These are phyloP conservation scores for Drosophila kepulauana DNA, from an alignment of 1,140 invertebrate genomes.

Conservation along the genomic window DNA sequence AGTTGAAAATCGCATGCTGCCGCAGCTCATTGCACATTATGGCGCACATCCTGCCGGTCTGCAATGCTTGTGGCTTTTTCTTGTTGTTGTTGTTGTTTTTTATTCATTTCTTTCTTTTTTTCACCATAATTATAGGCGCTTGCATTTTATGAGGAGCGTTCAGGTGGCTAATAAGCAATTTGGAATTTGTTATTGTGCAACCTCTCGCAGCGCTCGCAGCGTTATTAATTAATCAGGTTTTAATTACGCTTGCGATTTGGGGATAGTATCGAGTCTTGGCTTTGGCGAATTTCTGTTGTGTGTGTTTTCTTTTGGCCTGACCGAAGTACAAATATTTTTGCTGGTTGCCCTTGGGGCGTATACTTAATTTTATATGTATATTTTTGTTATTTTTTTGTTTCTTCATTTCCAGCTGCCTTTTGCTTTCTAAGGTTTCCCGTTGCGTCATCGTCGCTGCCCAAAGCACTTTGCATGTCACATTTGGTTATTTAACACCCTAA, in stretches of 20 bases:
- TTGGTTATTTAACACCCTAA: slow-evolving; percentile 31
- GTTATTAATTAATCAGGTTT: slow-evolving; percentile 39
- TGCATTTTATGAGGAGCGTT: slow-evolving; percentile 28
- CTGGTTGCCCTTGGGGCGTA: slow-evolving; percentile 42
- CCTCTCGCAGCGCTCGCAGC: slow-evolving; percentile 18
- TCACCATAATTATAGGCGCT: slow-evolving; percentile 37
- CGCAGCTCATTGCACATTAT: slow-evolving; percentile 58
- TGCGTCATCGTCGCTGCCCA: slow-evolving; percentile 46
- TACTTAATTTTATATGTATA: slow-evolving; percentile 40
- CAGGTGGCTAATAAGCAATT: slow-evolving; percentile 47
- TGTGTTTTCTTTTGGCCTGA: slow-evolving; percentile 18
- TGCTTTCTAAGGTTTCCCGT: slow-evolving; percentile 54
- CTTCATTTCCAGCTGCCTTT: slow-evolving; percentile 18
- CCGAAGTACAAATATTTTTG: slow-evolving; percentile 39
- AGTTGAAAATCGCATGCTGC: slow-evolving; percentile 48
- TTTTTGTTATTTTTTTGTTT: slow-evolving; percentile 8
- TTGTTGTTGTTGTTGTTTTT: slow-evolving; percentile 12
- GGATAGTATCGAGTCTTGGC: background rate
- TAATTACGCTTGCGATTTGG: slow-evolving; percentile 38
- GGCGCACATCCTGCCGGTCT: slow-evolving; percentile 50
- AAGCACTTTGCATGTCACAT: slow-evolving; percentile 46
- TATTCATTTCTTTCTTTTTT: background rate
- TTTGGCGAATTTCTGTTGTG: background rate
- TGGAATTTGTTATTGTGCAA: slow-evolving; percentile 27
- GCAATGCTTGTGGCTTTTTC: slow-evolving; percentile 5